Evolutionary conservation across 2,797 vertebrate genomes (phyloP), one percentile per base, ranked within the genome.

Genomic region (Coluber constrictor): DNA sequence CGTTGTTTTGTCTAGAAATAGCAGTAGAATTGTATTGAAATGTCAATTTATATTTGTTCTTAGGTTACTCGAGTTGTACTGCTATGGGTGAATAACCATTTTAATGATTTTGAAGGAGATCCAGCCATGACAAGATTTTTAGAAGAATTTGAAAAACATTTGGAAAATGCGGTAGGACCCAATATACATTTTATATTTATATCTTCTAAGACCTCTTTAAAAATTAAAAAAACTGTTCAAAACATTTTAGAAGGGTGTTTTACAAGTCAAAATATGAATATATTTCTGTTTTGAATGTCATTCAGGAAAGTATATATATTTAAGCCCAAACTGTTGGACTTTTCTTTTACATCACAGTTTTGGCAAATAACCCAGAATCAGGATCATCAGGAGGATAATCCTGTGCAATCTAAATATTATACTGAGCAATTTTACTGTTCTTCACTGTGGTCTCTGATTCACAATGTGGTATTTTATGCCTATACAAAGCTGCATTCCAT

Each of bases 31-130:
- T 83, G 4, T 83, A 83, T 47, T 47, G 74, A 83, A 83, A 47
- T 47, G 37, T 2, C 37, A 83, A 83, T 20, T 83, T 93, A 2
- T 57, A 83, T 27, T 90, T 91, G 66, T 93, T 89, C 37, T 92
- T 96, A 99, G 99, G 99, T 99, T 20, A 99, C 99, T 0, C 98
- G 99, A 94, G 99, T 99, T 90, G 98, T 99, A 63, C 97, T 99
- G 66, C 97, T 99, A 94, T 99, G 99, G 99, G 99, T 99, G 95
- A 99, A 99, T 97, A 99, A 99, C 97, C 99, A 99, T 96, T 99
- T 99, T 96, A 99, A 99, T 94, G 99, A 99, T 97, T 99, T 99
- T 96, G 99, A 99, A 97, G 99, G 99, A 23, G 98, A 99, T 96
- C 98, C 98, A n/a, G 98, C 98, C 87, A 99, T 99, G 99, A 99